These are phyloP conservation scores for Naja naja DNA, from an alignment of 2,113 vertebrate species.

Conservation along the genomic window DNA sequence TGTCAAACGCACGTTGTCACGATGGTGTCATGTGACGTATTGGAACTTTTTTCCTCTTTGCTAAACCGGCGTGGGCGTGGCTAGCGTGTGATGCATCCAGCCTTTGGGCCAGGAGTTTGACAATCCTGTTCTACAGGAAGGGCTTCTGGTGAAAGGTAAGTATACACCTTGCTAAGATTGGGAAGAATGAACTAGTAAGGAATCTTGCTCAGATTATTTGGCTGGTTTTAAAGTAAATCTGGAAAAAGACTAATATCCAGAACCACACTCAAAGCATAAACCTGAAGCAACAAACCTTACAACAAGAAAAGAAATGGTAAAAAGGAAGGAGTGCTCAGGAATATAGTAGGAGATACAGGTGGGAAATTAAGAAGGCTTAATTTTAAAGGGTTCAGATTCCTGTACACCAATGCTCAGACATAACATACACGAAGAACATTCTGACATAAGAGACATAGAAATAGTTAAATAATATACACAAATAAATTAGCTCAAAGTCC, in stretches of 20 bases:
- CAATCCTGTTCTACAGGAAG: not conserved
- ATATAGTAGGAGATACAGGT: not conserved
- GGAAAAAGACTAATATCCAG: not conserved
- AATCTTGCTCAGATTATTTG: not conserved
- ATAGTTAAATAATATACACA: not conserved
- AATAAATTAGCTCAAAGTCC: not conserved
- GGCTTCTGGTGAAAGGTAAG: not conserved
- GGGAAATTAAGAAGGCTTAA: not conserved
- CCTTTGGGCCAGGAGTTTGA: no score
- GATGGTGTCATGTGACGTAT: no score
- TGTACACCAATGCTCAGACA: not conserved
- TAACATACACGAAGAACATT: not conserved
- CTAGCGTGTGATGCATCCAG: no score
- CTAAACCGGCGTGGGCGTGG: no score
- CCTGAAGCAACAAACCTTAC: not conserved
- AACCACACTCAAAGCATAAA: not conserved
- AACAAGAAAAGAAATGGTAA: not conserved
- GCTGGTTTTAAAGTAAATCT: not conserved
- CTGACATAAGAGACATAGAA: not conserved
- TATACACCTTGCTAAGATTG: not conserved
- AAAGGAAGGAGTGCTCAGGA: not conserved
- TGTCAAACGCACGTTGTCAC: no score
- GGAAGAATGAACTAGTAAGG: not conserved
- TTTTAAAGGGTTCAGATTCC: not conserved
- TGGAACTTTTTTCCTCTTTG: no score